These are phyloP conservation scores for Odobenus rosmarus DNA, from an alignment of 2,113 vertebrate genomes.

Conservation along the genomic window DNA sequence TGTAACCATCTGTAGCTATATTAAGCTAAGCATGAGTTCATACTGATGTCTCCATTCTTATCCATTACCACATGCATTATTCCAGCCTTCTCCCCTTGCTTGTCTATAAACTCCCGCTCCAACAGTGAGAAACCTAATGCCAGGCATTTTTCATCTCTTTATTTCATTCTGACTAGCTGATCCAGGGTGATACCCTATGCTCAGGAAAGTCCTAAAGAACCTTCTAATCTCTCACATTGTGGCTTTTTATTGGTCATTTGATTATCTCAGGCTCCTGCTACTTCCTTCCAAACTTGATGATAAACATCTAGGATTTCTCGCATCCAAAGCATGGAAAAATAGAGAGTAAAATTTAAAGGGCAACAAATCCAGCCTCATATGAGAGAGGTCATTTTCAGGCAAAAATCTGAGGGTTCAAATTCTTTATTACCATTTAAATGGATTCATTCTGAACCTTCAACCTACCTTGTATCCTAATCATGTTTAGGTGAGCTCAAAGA, in stretches of 20 bases:
- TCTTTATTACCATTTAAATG: not conserved
- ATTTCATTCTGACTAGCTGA: not conserved
- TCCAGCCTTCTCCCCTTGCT: not conserved
- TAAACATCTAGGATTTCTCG: not conserved
- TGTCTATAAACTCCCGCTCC: not conserved
- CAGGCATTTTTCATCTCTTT: not conserved
- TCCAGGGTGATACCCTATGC: not conserved
- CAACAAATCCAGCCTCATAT: not conserved
- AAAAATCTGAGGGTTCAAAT: not conserved
- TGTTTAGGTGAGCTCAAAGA: not conserved
- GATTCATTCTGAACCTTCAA: not conserved
- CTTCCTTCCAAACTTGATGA: not conserved
- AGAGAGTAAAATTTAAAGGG: not conserved
- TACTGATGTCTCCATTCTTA: not conserved
- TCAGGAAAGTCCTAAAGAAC: not conserved
- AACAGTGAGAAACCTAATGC: not conserved
- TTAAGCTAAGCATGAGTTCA: not conserved
- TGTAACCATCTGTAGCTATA: not conserved
- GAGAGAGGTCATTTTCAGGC: not conserved
- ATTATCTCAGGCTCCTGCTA: not conserved
- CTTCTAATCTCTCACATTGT: not conserved
- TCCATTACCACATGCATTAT: not conserved
- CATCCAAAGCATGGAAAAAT: not conserved
- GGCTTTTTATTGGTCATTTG: not conserved
- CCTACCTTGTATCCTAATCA: not conserved